Conservation (phyloP, 2,888 invertebrate species). For the Polydrusus cervinus region DNA sequence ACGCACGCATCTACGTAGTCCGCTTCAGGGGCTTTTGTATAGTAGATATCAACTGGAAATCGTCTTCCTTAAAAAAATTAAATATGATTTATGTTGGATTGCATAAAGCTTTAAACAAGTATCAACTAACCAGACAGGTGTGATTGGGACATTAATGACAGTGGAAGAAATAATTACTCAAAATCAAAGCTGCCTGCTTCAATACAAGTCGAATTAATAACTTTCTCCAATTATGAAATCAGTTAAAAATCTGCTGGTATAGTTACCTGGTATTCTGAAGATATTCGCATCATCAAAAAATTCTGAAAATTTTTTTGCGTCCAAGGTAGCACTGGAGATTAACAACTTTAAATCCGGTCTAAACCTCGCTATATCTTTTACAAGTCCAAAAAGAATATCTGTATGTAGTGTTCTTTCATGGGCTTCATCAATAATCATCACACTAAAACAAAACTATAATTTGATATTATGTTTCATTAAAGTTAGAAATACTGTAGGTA, state of each 20-base stretch:
- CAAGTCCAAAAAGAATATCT: constrained; percentile 97
- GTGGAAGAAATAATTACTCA: no score
- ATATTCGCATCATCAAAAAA: constrained; percentile 99
- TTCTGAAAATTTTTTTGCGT: constrained; percentile 97
- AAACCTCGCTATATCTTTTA: constrained; percentile 96
- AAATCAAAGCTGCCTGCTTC: no score
- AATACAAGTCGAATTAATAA: no score
- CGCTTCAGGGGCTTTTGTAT: constrained; percentile 99
- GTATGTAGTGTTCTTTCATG: constrained; percentile 99
- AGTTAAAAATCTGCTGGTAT: no score
- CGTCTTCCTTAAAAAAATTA: constrained; percentile 73
- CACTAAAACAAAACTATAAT: constrained; percentile 74
- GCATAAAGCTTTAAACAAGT: no score
- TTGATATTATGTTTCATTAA: no score
- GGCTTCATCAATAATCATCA: constrained; percentile 99
- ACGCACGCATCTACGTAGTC: constrained; percentile 99
- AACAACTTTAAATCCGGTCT: constrained; percentile 92
- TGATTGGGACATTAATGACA: no score
- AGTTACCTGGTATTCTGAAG: constrained; percentile 89
- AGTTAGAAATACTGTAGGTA: no score
- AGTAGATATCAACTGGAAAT: constrained; percentile 98
- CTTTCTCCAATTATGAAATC: no score
- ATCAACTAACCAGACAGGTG: no score
- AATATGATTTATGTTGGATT: neutral
- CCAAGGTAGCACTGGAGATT: constrained; percentile 98